Evolutionary conservation across 2,113 vertebrate genomes (phyloP).

Genomic region (Myiozetetes cayanensis): DNA sequence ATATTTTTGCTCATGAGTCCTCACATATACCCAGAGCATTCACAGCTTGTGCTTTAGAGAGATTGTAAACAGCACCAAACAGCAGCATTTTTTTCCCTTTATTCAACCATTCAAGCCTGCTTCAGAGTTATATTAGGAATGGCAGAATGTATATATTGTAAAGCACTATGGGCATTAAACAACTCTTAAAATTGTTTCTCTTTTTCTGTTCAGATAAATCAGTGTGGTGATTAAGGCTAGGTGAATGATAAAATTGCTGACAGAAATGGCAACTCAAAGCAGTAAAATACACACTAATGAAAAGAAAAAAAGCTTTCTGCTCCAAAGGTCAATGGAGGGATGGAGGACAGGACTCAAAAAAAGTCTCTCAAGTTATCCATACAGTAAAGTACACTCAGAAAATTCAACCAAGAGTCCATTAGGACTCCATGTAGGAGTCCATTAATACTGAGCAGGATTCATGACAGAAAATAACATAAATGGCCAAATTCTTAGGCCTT

Average conservation of each 20-base stretch:
- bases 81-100: background rate
- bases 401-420: background rate
- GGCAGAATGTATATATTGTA: background rate
- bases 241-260: background rate
- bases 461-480: background rate
- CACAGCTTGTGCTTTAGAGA: background rate
- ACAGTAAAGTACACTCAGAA: background rate
- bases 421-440: background rate
- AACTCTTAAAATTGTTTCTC: background rate
- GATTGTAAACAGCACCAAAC: background rate
- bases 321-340: background rate
- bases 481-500: background rate
- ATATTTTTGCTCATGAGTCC: background rate
- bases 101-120: background rate
- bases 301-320: background rate
- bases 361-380: background rate
- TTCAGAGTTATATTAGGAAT: background rate
- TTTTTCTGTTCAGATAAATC: background rate
- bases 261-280: background rate
- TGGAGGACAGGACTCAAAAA: background rate
- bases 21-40: background rate
- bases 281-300: background rate
- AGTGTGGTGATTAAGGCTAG: background rate
- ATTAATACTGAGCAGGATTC: background rate
- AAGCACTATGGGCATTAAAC: background rate